Percentiles rank a stretch among this genome's conserved stretches.
Evolutionary conservation across 2,888 invertebrate genomes (phyloP).

Genomic region (Noctua janthina): DNA sequence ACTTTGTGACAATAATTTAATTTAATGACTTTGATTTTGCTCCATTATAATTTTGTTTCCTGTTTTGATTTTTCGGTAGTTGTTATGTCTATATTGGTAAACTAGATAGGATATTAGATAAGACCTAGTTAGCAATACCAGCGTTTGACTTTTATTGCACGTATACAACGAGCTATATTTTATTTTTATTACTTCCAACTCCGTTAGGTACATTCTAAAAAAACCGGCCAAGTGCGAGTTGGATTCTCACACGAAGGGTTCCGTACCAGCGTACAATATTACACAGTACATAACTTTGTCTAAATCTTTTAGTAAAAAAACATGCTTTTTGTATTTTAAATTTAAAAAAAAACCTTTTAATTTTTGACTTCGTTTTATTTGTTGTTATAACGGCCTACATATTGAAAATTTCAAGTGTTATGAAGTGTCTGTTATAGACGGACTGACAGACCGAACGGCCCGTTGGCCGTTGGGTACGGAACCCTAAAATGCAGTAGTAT

Average conservation of each 20-base stretch:
- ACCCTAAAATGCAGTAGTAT: background rate
- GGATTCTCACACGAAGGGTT: background rate
- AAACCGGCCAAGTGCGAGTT: background rate
- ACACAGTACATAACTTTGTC: background rate
- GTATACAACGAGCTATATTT: slow-evolving; percentile 2
- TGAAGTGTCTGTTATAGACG: background rate
- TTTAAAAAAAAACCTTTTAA: background rate
- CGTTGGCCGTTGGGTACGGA: background rate
- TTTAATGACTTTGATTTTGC: background rate
- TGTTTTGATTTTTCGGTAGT: no score
- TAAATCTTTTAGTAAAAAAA: background rate
- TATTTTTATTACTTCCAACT: background rate
- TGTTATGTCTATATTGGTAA: background rate
- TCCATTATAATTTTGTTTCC: background rate
- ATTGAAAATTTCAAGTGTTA: background rate
- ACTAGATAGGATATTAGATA: background rate
- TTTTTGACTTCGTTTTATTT: background rate
- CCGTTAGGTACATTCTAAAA: background rate
- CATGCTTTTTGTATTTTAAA: background rate
- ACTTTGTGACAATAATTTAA: no score
- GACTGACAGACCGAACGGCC: background rate
- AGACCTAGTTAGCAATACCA: background rate
- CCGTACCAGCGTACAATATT: background rate
- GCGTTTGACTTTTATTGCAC: background rate
- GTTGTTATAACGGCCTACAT: background rate